Evolutionary conservation across 2,888 invertebrate species (phyloP).

Genomic region (Galeruca laticollis): DNA sequence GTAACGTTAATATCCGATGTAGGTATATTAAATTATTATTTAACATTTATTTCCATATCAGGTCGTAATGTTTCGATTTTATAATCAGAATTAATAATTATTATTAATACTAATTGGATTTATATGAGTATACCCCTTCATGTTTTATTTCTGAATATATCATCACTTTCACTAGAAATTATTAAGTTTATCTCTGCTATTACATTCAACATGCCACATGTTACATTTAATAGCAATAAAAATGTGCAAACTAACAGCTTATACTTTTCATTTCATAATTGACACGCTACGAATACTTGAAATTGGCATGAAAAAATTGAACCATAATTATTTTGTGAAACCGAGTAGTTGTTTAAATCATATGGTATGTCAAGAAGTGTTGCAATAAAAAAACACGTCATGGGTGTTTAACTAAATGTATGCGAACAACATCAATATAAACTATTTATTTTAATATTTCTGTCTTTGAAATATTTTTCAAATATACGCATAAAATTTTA

Average conservation of each 20-base stretch:
- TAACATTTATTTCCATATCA: too few species aligned
- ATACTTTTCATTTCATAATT: constrained; percentile 7
- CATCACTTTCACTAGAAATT: constrained; percentile 30
- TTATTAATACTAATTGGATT: too few species aligned
- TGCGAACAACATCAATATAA: too few species aligned
- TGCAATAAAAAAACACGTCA: background rate
- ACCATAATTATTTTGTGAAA: constrained; percentile 9
- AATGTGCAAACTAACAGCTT: constrained; percentile 8
- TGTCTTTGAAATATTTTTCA: too few species aligned
- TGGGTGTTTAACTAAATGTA: too few species aligned
- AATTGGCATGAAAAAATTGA: background rate
- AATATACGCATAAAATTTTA: too few species aligned
- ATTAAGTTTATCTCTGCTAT: constrained; percentile 13
- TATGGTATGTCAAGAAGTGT: background rate
- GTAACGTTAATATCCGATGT: too few species aligned
- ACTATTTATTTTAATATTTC: too few species aligned
- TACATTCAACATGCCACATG: constrained; percentile 19
- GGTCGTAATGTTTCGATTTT: too few species aligned
- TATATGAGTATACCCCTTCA: too few species aligned
- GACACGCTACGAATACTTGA: background rate
- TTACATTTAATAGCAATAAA: constrained; percentile 13
- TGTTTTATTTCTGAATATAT: constrained; percentile 8
- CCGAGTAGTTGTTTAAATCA: background rate
- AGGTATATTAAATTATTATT: too few species aligned
- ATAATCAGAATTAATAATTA: too few species aligned